A percentile compares a stretch with the other conserved stretches of the same genome.
These are phyloP conservation scores for Lithobates sylvaticus DNA, from an alignment of 2,797 vertebrate genomes.

Conservation along the genomic window DNA sequence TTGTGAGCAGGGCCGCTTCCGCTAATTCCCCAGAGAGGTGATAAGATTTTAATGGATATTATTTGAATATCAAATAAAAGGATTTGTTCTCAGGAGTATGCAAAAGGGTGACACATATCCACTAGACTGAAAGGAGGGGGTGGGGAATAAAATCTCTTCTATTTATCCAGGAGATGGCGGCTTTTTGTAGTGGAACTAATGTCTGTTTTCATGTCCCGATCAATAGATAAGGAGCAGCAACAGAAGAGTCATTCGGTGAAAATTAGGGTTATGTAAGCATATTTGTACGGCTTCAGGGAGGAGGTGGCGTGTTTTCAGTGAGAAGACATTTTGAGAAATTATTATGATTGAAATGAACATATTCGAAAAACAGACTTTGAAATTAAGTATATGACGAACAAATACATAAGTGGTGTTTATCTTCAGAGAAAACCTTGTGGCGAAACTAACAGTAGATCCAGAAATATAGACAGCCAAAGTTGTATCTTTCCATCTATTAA, in stretches of 20 bases:
- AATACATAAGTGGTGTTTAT: too few relatives aligned
- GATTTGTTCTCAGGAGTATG: conserved; percentile 46
- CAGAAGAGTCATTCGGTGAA: neutral
- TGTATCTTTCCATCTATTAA: too few relatives aligned
- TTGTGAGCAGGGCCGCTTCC: conserved; percentile 31
- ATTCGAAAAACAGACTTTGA: neutral
- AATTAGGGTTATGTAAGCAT: neutral
- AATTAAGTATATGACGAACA: neutral
- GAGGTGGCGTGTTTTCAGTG: too few relatives aligned
- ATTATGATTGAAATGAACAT: neutral
- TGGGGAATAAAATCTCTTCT: neutral
- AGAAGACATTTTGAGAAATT: neutral
- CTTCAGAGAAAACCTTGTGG: too few relatives aligned
- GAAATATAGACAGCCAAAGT: too few relatives aligned
- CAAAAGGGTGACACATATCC: conserved; percentile 49
- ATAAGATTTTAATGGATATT: conserved; percentile 57
- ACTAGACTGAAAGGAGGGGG: conserved; percentile 12
- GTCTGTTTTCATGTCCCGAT: neutral
- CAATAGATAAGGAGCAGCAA: neutral
- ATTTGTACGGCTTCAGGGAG: conserved; percentile 10
- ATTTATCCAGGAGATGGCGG: conserved; percentile 22
- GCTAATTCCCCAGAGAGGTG: conserved; percentile 43
- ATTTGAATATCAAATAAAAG: conserved; percentile 57
- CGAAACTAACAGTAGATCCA: too few relatives aligned
- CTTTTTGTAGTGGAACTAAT: conserved; percentile 39